Conservation (phyloP, 2,888 invertebrate genomes). For the Pherbina coryleti region DNA sequence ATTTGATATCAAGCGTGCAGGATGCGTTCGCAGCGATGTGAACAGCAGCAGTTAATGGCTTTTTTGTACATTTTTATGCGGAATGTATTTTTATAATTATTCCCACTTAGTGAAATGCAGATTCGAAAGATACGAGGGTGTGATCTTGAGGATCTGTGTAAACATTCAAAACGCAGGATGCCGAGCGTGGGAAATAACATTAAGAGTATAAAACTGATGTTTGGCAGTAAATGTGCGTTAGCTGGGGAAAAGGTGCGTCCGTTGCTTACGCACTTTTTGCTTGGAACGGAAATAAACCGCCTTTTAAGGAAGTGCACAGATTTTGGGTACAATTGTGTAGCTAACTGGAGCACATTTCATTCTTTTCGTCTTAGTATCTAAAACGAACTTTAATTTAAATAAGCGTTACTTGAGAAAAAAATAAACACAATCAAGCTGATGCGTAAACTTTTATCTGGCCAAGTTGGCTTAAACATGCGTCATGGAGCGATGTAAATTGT, state of each 20-base stretch:
- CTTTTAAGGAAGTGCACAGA: not conserved
- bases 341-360: too few species aligned
- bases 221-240: not conserved
- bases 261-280: not conserved
- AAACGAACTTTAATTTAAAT: too few species aligned
- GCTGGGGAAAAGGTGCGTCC: not conserved
- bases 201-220: not conserved
- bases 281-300: not conserved
- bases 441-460: too few species aligned
- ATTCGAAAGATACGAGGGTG: not conserved
- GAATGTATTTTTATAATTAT: too few species aligned
- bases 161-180: not conserved
- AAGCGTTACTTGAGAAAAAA: too few species aligned
- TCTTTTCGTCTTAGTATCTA: too few species aligned
- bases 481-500: not conserved
- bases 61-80: too few species aligned
- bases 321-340: not conserved
- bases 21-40: not conserved
- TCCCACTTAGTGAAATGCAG: too few species aligned
- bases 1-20: too few species aligned
- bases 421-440: too few species aligned
- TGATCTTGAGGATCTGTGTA: not conserved
- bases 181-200: conserved; percentile 3
- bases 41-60: not conserved
- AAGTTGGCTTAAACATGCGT: too few species aligned